Percentiles rank a stretch among this genome's conserved stretches.
These are phyloP conservation scores for Percopsis transmontana DNA, from an alignment of 2,113 vertebrate species.

Conservation along the genomic window DNA sequence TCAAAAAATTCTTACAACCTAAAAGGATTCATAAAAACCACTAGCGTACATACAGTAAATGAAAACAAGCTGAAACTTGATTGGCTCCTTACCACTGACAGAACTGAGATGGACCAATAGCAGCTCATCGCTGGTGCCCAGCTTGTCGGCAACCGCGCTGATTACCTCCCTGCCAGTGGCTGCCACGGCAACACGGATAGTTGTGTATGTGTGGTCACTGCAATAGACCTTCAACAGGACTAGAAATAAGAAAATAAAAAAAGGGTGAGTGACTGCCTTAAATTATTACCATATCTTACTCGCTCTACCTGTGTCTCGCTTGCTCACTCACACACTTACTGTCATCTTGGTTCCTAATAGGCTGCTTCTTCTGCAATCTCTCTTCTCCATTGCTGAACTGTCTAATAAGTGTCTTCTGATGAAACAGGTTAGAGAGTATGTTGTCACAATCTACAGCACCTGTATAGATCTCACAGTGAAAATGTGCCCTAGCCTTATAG, in stretches of 20 bases:
- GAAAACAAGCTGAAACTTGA: neutral
- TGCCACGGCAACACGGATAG: conserved; percentile 87
- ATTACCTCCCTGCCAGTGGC: conserved; percentile 90
- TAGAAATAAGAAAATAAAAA: conserved; percentile 50
- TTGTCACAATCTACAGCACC: conserved; percentile 15
- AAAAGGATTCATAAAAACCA: no score
- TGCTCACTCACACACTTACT: conserved; percentile 72
- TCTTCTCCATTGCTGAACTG: conserved; percentile 94
- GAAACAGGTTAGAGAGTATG: conserved; percentile 7
- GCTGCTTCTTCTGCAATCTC: conserved; percentile 90
- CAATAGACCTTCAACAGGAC: conserved; percentile 97
- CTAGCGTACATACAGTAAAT: no score
- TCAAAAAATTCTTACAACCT: no score
- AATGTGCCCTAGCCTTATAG: neutral
- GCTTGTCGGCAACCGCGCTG: conserved; percentile 87
- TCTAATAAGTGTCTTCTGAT: conserved; percentile 92
- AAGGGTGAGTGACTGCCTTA: neutral
- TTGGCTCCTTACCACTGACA: conserved; percentile 81
- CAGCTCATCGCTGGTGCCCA: conserved; percentile 88
- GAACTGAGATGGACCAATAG: conserved; percentile 91
- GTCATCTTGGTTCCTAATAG: conserved; percentile 91
- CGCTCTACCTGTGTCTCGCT: neutral
- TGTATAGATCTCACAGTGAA: neutral
- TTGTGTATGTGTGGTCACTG: conserved; percentile 95
- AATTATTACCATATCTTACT: neutral